Conservation (phyloP, 2,888 invertebrate genomes). For the Caenorhabditis uteleia region DNA sequence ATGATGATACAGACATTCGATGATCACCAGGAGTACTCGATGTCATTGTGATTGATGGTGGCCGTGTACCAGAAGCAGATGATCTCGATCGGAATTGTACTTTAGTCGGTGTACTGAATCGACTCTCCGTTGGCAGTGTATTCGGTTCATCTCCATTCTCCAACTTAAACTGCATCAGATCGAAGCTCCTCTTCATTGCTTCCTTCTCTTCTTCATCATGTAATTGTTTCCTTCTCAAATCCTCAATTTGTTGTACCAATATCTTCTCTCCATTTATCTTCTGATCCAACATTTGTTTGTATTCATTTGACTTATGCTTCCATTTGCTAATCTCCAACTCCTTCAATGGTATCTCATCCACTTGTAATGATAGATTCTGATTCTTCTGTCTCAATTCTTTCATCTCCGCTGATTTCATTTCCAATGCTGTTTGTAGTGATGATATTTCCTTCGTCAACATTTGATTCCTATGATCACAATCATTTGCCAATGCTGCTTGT, state of each 20-base stretch:
- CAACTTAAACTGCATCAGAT: constrained; percentile 46
- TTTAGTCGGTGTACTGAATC: constrained; percentile 36
- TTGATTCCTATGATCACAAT: constrained; percentile 54
- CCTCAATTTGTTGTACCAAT: constrained; percentile 55
- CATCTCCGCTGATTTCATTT: constrained; percentile 59
- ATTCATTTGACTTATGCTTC: constrained; percentile 85
- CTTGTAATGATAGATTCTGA: constrained; percentile 48
- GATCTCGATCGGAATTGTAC: constrained; percentile 32
- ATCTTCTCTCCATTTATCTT: constrained; percentile 78
- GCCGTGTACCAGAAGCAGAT: constrained; percentile 31
- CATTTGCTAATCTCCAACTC: constrained; percentile 76
- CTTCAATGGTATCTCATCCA: constrained; percentile 61
- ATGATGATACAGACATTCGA: constrained; percentile 24
- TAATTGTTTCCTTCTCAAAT: constrained; percentile 42
- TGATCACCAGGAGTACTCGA: constrained; percentile 10
- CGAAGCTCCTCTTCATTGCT: constrained; percentile 43
- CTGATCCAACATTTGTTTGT: constrained; percentile 79
- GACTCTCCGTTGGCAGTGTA: constrained; percentile 23
- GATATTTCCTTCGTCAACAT: constrained; percentile 57
- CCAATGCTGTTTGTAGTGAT: constrained; percentile 57
- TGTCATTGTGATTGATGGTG: constrained; percentile 24
- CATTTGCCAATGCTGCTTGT: constrained; percentile 50
- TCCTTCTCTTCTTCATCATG: constrained; percentile 48
- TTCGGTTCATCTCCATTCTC: constrained; percentile 43
- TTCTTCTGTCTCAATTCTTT: constrained; percentile 56